Percentiles rank a stretch among this genome's conserved stretches.
phyloP scores from a whole-genome alignment of 2,113 vertebrate genomes.

The Promerops cafer region DNA sequence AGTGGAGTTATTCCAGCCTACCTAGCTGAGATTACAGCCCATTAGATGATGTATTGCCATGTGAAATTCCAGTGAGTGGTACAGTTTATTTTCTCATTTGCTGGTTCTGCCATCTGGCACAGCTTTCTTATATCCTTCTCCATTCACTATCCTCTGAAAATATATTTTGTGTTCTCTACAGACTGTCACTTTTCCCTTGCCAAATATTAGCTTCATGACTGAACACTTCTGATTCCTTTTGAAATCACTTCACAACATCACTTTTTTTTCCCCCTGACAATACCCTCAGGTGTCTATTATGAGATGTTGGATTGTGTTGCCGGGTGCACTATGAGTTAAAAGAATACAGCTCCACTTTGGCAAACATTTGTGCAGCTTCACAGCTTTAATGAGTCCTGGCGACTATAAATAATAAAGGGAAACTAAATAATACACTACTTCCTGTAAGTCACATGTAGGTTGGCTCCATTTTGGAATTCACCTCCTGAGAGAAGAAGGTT shows the following conservation, averaged over 20 bases:
- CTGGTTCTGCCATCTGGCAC: not conserved
- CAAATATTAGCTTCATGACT: conserved; percentile 23
- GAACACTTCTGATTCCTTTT: not conserved
- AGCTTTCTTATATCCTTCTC: not conserved
- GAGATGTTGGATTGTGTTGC: not conserved
- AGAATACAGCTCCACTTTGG: not conserved
- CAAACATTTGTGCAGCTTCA: not conserved
- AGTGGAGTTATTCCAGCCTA: not conserved
- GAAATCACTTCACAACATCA: not conserved
- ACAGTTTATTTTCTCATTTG: not conserved
- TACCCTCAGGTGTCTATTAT: not conserved
- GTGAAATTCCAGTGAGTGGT: not conserved
- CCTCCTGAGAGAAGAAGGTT: not conserved
- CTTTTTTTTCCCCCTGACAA: not conserved
- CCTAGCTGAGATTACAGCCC: not conserved
- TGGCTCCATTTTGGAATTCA: not conserved
- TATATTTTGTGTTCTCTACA: not conserved
- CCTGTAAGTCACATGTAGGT: not conserved
- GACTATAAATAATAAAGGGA: not conserved
- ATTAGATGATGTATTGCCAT: not conserved
- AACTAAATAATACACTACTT: not conserved
- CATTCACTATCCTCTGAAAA: not conserved
- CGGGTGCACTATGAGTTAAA: not conserved
- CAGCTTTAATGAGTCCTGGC: not conserved
- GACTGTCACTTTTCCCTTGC: not conserved